A percentile compares a stretch with the other conserved stretches of the same genome.
These are phyloP conservation scores for Ochropleura leucogaster DNA, from an alignment of 2,888 invertebrate genomes.

Conservation along the genomic window DNA sequence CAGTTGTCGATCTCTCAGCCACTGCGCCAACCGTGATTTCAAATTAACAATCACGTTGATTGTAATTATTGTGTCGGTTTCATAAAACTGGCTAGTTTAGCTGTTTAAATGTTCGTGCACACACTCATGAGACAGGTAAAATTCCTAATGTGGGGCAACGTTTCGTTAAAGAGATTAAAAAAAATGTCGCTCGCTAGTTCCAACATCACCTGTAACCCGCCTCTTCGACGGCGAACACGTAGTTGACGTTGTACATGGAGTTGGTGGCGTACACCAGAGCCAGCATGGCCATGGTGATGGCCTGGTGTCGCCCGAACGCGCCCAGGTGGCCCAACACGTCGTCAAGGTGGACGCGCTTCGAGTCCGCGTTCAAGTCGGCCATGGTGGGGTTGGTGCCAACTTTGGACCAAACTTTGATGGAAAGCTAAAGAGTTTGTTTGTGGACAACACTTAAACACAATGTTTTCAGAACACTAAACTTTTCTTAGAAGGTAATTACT, in stretches of 20 bases:
- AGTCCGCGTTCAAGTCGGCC: conserved; percentile 56
- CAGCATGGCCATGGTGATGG: conserved; percentile 81
- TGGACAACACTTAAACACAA: background rate
- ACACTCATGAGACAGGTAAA: too few species aligned
- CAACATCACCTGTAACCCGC: conserved; percentile 80
- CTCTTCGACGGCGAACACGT: conserved; percentile 86
- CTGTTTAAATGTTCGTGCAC: too few species aligned
- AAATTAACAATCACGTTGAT: too few species aligned
- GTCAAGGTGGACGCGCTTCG: conserved; percentile 81
- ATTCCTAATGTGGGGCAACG: too few species aligned
- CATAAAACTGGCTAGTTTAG: too few species aligned
- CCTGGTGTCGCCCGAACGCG: conserved; percentile 87
- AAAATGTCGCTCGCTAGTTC: too few species aligned
- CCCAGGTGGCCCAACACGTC: conserved; percentile 84
- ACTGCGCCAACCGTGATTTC: too few species aligned
- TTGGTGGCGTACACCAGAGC: conserved; percentile 86
- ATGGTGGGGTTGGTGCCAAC: conserved; percentile 34
- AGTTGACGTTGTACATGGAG: conserved; percentile 87
- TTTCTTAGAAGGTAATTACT: background rate
- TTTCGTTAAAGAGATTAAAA: too few species aligned
- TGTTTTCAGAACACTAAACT: background rate
- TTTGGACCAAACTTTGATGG: background rate
- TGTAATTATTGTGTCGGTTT: too few species aligned
- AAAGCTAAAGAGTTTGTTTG: background rate
- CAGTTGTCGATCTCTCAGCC: too few species aligned